Percentiles rank a stretch among this genome's conserved stretches.
Evolutionary conservation across 2,888 invertebrate species (phyloP).

Genomic region (Merodon equestris): DNA sequence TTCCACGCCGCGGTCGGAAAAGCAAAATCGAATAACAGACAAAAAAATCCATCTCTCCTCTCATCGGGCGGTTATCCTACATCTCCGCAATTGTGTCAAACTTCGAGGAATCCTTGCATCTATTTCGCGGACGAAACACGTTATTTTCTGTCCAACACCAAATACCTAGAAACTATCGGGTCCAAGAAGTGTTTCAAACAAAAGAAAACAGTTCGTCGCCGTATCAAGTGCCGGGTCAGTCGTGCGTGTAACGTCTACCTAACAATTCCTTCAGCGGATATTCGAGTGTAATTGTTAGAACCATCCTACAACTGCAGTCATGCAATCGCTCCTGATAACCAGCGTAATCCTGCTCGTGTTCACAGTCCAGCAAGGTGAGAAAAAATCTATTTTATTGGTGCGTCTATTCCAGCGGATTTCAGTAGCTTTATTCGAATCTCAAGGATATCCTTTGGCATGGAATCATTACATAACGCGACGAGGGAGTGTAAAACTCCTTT

Average conservation of each 20-base stretch:
- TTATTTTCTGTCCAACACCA: not conserved
- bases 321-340: conserved; percentile 77
- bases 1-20: conserved; percentile 40
- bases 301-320: conserved; percentile 65
- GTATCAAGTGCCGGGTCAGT: conserved; percentile 14
- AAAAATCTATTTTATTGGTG: conserved; percentile 42
- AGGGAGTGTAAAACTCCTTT: conserved; percentile 4
- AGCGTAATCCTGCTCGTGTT: conserved; percentile 77
- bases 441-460: conserved; percentile 28
- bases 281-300: conserved; percentile 8
- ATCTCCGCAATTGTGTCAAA: conserved; percentile 1
- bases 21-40: conserved; percentile 7
- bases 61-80: conserved; percentile 29
- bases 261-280: not conserved
- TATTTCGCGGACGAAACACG: not conserved
- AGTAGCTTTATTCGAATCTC: conserved; percentile 7
- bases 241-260: conserved; percentile 15
- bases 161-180: not conserved
- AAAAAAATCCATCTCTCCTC: conserved; percentile 20
- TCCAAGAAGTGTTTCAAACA: not conserved
- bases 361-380: conserved; percentile 79
- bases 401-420: conserved; percentile 9
- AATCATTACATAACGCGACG: conserved; percentile 46
- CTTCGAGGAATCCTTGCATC: too few species aligned
- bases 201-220: not conserved